A percentile compares a stretch with the other conserved stretches of the same genome.
Conservation (phyloP, 1,140 invertebrate species). For the Hermatobates lingyangjiaoensis region DNA sequence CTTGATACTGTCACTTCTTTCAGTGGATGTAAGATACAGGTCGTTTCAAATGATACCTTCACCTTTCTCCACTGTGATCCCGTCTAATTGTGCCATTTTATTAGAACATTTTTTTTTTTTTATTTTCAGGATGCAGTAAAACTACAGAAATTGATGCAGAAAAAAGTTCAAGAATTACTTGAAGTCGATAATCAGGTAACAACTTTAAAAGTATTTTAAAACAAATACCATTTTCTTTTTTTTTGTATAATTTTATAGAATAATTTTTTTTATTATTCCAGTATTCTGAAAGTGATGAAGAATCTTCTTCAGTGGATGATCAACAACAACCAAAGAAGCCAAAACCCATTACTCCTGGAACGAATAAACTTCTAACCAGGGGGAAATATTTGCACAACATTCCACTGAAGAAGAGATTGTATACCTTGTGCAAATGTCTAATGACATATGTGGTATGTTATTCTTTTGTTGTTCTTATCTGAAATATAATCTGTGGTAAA, state of each 20-base stretch:
- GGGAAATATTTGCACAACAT: conserved; percentile 38
- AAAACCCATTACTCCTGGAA: conserved; percentile 24
- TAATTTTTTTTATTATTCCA: conserved; percentile 12
- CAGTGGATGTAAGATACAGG: too few relatives aligned
- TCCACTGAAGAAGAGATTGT: conserved; percentile 51
- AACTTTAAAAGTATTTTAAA: neutral
- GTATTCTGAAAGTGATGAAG: conserved; percentile 21
- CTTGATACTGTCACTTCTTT: too few relatives aligned
- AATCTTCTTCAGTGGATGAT: conserved; percentile 18
- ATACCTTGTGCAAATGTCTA: conserved; percentile 51
- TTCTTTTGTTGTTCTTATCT: too few relatives aligned
- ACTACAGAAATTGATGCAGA: conserved; percentile 65
- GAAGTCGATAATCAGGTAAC: conserved; percentile 35
- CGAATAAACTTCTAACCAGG: conserved; percentile 28
- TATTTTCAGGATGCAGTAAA: conserved; percentile 47
- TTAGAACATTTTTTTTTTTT: conserved; percentile 5
- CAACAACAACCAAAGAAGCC: conserved; percentile 6
- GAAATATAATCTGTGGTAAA: too few relatives aligned
- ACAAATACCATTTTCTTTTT: neutral
- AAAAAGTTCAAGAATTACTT: conserved; percentile 63
- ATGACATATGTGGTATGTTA: conserved; percentile 51
- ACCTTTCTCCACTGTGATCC: too few relatives aligned
- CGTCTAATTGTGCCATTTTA: neutral
- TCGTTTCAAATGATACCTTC: too few relatives aligned
- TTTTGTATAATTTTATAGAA: too few relatives aligned